Evolutionary conservation across 2,113 vertebrate genomes (phyloP).

Genomic region (Myrmecobius fasciatus): DNA sequence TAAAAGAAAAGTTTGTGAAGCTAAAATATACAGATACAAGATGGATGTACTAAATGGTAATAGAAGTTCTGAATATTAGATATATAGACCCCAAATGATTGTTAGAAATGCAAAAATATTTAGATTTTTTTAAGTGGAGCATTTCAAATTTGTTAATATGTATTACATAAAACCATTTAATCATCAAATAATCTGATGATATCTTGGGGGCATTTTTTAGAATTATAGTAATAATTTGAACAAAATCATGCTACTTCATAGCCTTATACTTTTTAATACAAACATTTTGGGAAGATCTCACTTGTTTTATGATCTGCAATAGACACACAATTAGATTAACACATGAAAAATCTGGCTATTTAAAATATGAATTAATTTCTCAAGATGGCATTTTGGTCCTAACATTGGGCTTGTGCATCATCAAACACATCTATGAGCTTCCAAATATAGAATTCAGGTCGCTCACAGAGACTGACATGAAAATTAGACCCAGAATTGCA

Average conservation of each 20-base stretch:
- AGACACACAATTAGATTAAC: conserved; percentile 56
- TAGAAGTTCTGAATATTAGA: not conserved
- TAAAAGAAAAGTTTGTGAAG: not conserved
- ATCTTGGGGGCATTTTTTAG: conserved; percentile 31
- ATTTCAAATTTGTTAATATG: conserved; percentile 57
- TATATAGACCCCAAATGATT: not conserved
- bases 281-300: conserved; percentile 57
- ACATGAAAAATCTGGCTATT: conserved; percentile 46
- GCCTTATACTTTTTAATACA: conserved; percentile 58
- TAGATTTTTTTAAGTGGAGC: not conserved
- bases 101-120: conserved; percentile 39
- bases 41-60: not conserved
- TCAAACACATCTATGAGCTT: conserved; percentile 56
- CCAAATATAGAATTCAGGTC: conserved; percentile 73
- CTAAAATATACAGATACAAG: not conserved
- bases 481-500: conserved; percentile 55
- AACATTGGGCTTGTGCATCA: conserved; percentile 53
- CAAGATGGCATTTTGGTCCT: conserved; percentile 53
- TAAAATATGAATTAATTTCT: conserved; percentile 55
- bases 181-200: conserved; percentile 34
- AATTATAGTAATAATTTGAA: conserved; percentile 39
- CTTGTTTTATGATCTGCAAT: conserved; percentile 53
- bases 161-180: conserved; percentile 57
- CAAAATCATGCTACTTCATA: conserved; percentile 28
- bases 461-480: conserved; percentile 66